Evolutionary conservation across 1,140 invertebrate species (phyloP).

Genomic region (Ditylenchus dipsaci): DNA sequence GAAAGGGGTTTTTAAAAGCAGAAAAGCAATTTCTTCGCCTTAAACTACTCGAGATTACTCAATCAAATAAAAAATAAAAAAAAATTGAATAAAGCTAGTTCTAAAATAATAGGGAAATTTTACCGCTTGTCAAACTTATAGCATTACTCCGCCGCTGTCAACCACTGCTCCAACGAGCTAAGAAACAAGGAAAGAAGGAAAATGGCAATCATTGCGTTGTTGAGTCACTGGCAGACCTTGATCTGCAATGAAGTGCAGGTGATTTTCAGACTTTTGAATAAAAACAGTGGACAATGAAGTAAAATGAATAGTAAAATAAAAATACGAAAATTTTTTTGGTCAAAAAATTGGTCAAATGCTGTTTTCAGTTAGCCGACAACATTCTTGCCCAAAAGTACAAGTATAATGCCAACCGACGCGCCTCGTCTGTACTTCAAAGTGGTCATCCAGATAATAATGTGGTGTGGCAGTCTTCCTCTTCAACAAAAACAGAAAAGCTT

Average conservation of each 20-base stretch:
- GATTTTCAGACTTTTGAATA: background rate
- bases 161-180: constrained; percentile 15
- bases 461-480: no score
- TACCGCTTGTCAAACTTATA: background rate
- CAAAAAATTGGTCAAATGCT: background rate
- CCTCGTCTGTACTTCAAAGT: background rate
- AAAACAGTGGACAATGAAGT: background rate
- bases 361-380: constrained; percentile 5
- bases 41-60: no score
- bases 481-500: no score
- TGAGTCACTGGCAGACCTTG: constrained; percentile 54
- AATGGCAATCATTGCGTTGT: constrained; percentile 45
- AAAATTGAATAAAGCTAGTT: no score
- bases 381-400: constrained; percentile 5
- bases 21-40: no score
- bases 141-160: background rate
- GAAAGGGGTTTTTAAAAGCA: no score
- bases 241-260: constrained; percentile 43
- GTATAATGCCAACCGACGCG: background rate
- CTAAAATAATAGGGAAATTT: no score
- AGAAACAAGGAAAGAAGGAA: constrained; percentile 37
- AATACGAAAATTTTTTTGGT: background rate
- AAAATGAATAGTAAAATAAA: background rate
- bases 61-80: no score
- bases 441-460: background rate